These are phyloP conservation scores for Notothenia rossii DNA, from an alignment of 2,113 vertebrate species.

Conservation along the genomic window DNA sequence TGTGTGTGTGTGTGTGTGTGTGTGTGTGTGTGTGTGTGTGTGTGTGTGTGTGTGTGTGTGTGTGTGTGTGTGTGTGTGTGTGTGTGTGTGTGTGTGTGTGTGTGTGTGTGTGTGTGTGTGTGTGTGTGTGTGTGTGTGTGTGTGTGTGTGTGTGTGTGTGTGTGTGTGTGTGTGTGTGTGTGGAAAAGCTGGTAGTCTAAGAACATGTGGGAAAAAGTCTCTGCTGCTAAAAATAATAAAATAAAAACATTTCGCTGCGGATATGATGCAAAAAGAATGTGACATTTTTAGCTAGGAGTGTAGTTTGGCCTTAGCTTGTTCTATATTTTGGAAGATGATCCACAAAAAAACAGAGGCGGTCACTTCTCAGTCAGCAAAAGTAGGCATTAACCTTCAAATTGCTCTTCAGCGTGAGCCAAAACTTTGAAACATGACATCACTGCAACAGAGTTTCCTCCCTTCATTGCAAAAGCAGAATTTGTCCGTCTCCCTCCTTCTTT, in stretches of 20 bases:
- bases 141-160: constrained; percentile 9
- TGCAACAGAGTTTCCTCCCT: constrained; percentile 14
- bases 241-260: not conserved
- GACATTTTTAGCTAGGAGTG: constrained; percentile 40
- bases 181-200: constrained; percentile 34
- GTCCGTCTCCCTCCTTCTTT: not conserved
- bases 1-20: constrained; percentile 10
- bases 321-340: constrained; percentile 23
- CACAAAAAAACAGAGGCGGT: not conserved
- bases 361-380: constrained; percentile 12
- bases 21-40: constrained; percentile 2
- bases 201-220: constrained; percentile 38
- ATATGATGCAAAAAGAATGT: constrained; percentile 51
- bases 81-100: not conserved
- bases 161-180: constrained; percentile 10
- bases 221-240: not conserved
- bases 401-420: not conserved
- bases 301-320: constrained; percentile 33
- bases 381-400: not conserved
- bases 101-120: not conserved
- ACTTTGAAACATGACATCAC: constrained; percentile 28
- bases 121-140: constrained; percentile 8
- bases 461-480: not conserved
- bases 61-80: constrained; percentile 7
- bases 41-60: constrained; percentile 1